Evolutionary conservation across 2,888 invertebrate genomes (phyloP).

Genomic region (Tinea trinotella): DNA sequence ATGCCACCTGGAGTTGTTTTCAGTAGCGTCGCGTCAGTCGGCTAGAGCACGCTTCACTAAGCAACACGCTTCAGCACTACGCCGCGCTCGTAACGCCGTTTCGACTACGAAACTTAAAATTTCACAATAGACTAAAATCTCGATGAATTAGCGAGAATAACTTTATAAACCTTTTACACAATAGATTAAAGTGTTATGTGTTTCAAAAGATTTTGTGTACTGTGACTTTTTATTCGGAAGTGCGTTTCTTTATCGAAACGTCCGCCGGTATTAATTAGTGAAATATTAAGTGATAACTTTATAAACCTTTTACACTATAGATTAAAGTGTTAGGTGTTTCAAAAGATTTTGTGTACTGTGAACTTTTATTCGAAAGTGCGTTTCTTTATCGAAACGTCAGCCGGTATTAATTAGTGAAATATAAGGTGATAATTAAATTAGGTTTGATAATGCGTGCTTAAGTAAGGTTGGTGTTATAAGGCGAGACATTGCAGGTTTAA

Average conservation of each 20-base stretch:
- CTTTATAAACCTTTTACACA: neutral
- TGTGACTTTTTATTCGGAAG: too few species aligned
- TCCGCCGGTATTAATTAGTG: neutral
- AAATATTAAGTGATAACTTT: neutral
- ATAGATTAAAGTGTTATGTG: neutral
- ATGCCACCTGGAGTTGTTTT: conserved; percentile 21
- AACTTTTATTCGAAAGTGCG: neutral
- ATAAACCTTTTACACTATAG: neutral
- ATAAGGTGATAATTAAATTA: neutral
- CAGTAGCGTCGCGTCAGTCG: conserved; percentile 23
- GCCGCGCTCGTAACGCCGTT: neutral
- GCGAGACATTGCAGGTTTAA: too few species aligned
- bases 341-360: neutral
- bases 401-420: neutral
- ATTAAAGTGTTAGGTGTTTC: neutral
- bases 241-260: neutral
- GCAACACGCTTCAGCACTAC: conserved; percentile 21
- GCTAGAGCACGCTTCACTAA: conserved; percentile 22
- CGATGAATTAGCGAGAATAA: neutral
- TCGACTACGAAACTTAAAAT: conserved; percentile 3
- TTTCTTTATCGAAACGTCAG: neutral
- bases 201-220: neutral
- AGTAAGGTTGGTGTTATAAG: neutral
- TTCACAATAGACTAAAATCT: neutral
- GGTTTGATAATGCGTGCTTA: too few species aligned